phyloP scores from a whole-genome alignment of 2,113 vertebrate species.

The Delphinapterus leucas region DNA sequence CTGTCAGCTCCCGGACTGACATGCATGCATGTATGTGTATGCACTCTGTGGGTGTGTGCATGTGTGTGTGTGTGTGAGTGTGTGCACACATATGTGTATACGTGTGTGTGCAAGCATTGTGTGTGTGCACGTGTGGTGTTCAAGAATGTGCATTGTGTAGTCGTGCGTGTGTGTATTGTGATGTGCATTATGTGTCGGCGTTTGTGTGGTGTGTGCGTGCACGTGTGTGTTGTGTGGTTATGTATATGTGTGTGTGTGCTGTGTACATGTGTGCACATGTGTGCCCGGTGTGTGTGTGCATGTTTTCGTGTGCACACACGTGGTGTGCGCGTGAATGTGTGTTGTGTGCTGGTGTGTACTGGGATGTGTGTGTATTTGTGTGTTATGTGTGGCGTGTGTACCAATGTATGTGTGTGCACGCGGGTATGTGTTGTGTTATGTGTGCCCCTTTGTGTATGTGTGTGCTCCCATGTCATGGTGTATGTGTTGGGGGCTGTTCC shows the following conservation, averaged over 20 bases:
- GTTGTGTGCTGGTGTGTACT: too few relatives aligned
- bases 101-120: too few relatives aligned
- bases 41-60: neutral
- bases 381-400: too few relatives aligned
- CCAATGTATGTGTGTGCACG: rapidly evolving
- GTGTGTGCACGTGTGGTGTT: neutral
- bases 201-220: too few relatives aligned
- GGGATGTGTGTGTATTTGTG: neutral
- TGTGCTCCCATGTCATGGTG: neutral
- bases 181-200: rapidly evolving
- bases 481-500: neutral
- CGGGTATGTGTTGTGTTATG: neutral
- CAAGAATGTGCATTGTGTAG: too few relatives aligned
- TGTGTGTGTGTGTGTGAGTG: rapidly evolving
- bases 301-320: too few relatives aligned
- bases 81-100: rapidly evolving
- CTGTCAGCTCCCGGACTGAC: neutral
- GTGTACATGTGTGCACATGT: too few relatives aligned
- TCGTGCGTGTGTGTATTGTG: too few relatives aligned
- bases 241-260: neutral
- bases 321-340: too few relatives aligned
- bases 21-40: rapidly evolving
- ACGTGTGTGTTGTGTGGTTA: too few relatives aligned
- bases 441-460: neutral
- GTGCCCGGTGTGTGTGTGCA: too few relatives aligned